Evolutionary conservation across 2,797 vertebrate genomes (phyloP), one percentile per base, ranked within the genome.

Genomic region (Triplophysa bombifrons): DNA sequence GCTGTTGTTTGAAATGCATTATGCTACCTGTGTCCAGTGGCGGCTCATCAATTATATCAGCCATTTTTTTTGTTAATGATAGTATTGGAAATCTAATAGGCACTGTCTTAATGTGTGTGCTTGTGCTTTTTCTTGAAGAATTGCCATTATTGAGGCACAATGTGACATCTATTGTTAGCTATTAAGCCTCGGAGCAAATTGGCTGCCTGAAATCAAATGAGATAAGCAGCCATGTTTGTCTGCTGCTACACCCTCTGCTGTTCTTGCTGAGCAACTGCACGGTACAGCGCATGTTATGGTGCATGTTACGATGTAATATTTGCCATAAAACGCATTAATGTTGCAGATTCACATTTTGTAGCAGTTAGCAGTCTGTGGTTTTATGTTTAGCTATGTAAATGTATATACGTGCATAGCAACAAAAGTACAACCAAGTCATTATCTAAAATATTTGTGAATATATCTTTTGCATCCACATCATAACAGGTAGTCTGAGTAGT

Each of bases 1-100:
- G 88, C 82, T 61, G 88, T 85, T 88, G 86, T 92, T 91, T 91
- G 90, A 93, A 92, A 91, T 91, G 88, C 89, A 91, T 90, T 89
- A 88, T 87, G 86, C 87, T 85, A 80, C 83, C 89, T 85, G 83
- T 85, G 85, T 87, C 87, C 82, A 82, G 83, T 88, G 88, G 89
- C 89, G 84, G 88, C 84, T 88, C 89, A 89, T 92, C 92, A 90
- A 88, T 91, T 90, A 83, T 86, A 88, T 87, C 76, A 81, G 89
- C 87, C 82, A 65, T 81, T 90, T 90, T 86, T 58, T 67, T 73
- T 66, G 13, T 48, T 80, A 67, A 87, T 86, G 86, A 89, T 86
- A 76, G 84, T 79, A 76, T 88, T 84, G 87, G 79, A 90, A 88
- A 89, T 83, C 76, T 83, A 85, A 80, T 86, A 68, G 58, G 46